phyloP scores from a whole-genome alignment of 2,888 invertebrate species.

The Drosophila flavopinicola region DNA sequence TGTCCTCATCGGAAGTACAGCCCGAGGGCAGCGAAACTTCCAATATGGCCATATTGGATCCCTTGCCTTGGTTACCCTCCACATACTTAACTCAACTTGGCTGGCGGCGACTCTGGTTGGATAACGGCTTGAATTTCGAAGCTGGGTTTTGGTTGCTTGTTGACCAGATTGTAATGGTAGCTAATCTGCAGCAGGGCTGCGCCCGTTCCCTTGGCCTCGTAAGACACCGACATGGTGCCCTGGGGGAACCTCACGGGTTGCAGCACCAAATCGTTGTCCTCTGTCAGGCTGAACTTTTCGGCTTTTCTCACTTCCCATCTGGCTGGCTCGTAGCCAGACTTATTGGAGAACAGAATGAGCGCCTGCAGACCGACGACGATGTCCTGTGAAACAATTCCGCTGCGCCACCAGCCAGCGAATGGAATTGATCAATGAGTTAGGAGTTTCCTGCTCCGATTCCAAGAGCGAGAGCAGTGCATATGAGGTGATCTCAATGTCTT shows the following conservation, averaged over 20 bases:
- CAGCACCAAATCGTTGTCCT: conserved; percentile 91
- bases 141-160: conserved; percentile 94
- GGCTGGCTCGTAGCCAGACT: conserved; percentile 85
- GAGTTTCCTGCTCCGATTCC: conserved; percentile 67
- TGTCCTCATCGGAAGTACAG: conserved; percentile 92
- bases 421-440: conserved; percentile 84
- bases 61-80: conserved; percentile 84
- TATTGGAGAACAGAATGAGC: conserved; percentile 85
- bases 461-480: conserved; percentile 80
- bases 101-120: conserved; percentile 90
- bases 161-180: conserved; percentile 92
- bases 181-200: conserved; percentile 91
- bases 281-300: conserved; percentile 87
- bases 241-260: conserved; percentile 88
- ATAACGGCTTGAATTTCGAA: conserved; percentile 94
- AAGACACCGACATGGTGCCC: conserved; percentile 87
- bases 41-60: conserved; percentile 95
- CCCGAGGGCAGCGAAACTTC: conserved; percentile 96
- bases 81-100: conserved; percentile 89
- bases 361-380: conserved; percentile 90
- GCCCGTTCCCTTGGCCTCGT: conserved; percentile 93
- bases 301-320: conserved; percentile 86
- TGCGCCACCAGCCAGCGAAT: conserved; percentile 91
- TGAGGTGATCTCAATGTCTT: conserved; percentile 80
- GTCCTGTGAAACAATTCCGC: conserved; percentile 89